Percentiles rank a stretch among this genome's conserved stretches.
Conservation (phyloP, 2,888 invertebrate genomes). For the Tetanocera ferruginea region DNA sequence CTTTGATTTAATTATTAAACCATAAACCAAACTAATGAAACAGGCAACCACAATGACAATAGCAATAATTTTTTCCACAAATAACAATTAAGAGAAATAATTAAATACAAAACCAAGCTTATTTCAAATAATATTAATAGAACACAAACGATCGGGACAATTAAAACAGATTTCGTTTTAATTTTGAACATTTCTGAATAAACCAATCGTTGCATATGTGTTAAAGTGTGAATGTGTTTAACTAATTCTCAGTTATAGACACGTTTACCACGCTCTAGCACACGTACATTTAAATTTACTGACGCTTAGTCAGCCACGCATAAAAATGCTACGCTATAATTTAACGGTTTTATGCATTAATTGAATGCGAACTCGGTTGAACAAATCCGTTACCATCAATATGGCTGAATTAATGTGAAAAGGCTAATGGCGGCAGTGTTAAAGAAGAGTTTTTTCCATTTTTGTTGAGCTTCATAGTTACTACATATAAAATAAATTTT, state of each 20-base stretch:
- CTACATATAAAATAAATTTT: too few relatives aligned
- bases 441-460: too few relatives aligned
- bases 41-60: background rate
- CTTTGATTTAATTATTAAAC: constrained; percentile 9
- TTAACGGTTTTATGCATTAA: constrained; percentile 2
- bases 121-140: background rate
- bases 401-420: background rate
- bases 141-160: too few relatives aligned
- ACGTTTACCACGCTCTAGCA: background rate
- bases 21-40: background rate
- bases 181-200: too few relatives aligned
- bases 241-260: too few relatives aligned
- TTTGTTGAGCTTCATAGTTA: too few relatives aligned
- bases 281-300: background rate
- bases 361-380: constrained; percentile 16
- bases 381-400: background rate
- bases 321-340: background rate
- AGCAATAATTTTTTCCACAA: background rate
- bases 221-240: too few relatives aligned
- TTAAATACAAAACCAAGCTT: too few relatives aligned
- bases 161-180: too few relatives aligned
- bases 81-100: too few relatives aligned
- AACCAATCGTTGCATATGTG: too few relatives aligned
- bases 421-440: too few relatives aligned
- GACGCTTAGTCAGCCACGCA: background rate